Percentiles rank a stretch among this genome's conserved stretches.
phyloP scores from a whole-genome alignment of 2,888 invertebrate species.

The Apamea sordens region DNA sequence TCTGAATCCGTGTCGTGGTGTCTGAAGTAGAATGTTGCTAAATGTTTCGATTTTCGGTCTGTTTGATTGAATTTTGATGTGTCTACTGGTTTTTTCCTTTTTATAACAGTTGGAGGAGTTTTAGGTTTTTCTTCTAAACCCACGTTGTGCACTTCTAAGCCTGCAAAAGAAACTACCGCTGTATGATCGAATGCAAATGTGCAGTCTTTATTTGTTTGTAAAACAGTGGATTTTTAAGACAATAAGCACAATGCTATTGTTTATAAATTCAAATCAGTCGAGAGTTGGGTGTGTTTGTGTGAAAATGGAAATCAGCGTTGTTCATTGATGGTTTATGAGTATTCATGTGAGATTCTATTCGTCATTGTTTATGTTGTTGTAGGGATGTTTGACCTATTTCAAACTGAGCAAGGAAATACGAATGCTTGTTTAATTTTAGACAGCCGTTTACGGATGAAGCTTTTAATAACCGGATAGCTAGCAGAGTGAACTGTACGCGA shows the following conservation, averaged over 20 bases:
- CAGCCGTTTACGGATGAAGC: neutral
- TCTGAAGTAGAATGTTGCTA: conserved; percentile 96
- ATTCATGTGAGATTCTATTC: conserved; percentile 27
- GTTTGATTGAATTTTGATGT: conserved; percentile 92
- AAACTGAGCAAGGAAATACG: conserved; percentile 1
- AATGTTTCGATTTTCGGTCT: conserved; percentile 94
- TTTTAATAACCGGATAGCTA: neutral
- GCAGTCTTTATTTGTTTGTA: conserved; percentile 67
- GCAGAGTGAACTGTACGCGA: neutral
- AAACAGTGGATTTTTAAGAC: conserved; percentile 69
- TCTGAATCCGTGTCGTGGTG: conserved; percentile 97
- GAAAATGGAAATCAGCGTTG: conserved; percentile 71
- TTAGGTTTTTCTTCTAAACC: conserved; percentile 77
- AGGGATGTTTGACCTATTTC: conserved; percentile 16
- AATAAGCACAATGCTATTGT: conserved; percentile 74
- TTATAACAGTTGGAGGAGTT: conserved; percentile 87
- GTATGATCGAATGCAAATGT: conserved; percentile 35
- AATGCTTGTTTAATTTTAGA: neutral
- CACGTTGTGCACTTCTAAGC: conserved; percentile 76
- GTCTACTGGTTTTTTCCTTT: conserved; percentile 89
- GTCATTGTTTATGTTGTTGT: conserved; percentile 18
- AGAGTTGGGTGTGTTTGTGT: conserved; percentile 63
- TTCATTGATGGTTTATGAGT: conserved; percentile 36
- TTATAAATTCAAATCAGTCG: conserved; percentile 74
- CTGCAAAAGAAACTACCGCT: conserved; percentile 74